Evolutionary conservation across 2,888 invertebrate genomes (phyloP), one percentile per base, ranked within the genome.

Genomic region (Tenthredo amoena): DNA sequence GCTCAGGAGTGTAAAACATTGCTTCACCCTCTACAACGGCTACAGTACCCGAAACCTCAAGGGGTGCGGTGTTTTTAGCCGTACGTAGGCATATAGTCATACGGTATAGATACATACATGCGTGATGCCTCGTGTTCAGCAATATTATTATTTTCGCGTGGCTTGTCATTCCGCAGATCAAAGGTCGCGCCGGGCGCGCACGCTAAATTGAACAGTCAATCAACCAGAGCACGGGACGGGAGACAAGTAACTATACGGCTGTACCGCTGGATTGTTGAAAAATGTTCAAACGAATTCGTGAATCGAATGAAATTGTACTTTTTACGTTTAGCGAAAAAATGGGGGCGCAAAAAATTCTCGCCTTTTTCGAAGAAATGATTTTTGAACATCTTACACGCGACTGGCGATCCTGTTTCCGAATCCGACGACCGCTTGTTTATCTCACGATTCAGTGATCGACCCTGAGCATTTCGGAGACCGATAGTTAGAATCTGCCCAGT

Each of bases 181-280:
- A 62, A 62, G 58, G 79, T 34, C 58, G 34, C 6, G 47, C 10
- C n/a, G 12, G 9, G n/a, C 26, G 12, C 15, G 76, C 76, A 12
- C 7, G 40, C 55, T 50, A 31, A 77, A 77, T 77, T 77, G 77
- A 77, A 34, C 50, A 77, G 77, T 77, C 77, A 77, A 77, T 77
- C 77, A 77, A 26, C 77, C 47, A 26, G 15, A 50, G 77, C 31
- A n/a, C 18, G 31, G 50, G 34, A 15, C 55, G 50, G 21, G 31
- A 10, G 55, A 26, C 50, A 31, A 55, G 43, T 74, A 21, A 74
- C 72, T 37, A 74, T 74, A 21, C 72, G 12, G 6, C 40, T 9
- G n/a, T n/a, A n/a, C 43, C 43, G 72, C 40, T 43, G 43, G 10
- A 21, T 43, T 74, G 21, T 0, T 26, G 21, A 26, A 62, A 21